Evolutionary conservation across 2,113 vertebrate species (phyloP), one percentile per base, ranked within the genome.

Genomic region (Odocoileus virginianus): DNA sequence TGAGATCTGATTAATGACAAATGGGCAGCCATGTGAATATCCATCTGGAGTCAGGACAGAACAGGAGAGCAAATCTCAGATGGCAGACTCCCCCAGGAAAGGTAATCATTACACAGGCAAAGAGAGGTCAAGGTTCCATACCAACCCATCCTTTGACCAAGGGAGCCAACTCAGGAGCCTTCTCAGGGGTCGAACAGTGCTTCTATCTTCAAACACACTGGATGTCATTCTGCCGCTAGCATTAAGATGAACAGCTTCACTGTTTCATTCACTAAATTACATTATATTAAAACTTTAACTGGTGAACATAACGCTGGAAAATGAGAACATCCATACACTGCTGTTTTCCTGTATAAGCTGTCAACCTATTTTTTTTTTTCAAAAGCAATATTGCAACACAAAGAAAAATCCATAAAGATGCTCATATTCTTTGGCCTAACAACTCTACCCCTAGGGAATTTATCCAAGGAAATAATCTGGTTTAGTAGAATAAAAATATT

Each of bases 211-310:
- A 91, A 60, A 76, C 45, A 81, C 76, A 96, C 25, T 19, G 21
- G 76, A 43, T 71, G n/a, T 47, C 71, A 36, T 23, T 81, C 78
- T 58, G 74, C 30, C 64, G 57, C 55, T 67, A 81, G 83, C 28
- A 28, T 36, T 25, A 71, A 79, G 81, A 84, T 14, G 47, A 94
- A 43, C 23, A 27, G 78, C 71, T 87, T 96, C 94, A 86, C 96
- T 96, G 81, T 97, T 97, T 89, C 86, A 87, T 85, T 83, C 89
- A 87, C 88, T 87, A 94, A 95, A 95, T 97, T 91, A 89, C 6
- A 23, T 88, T 90, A 54, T 67, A 93, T 93, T 97, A 91, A 93
- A 97, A 94, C 93, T 97, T 97, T 96, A 95, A 96, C 94, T 2
- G 0, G 84, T 52, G 50, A 98, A 91, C 91, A 36, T 91, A 86